Evolutionary conservation across 2,113 vertebrate species (phyloP).

Genomic region (Nycticorax nycticorax): DNA sequence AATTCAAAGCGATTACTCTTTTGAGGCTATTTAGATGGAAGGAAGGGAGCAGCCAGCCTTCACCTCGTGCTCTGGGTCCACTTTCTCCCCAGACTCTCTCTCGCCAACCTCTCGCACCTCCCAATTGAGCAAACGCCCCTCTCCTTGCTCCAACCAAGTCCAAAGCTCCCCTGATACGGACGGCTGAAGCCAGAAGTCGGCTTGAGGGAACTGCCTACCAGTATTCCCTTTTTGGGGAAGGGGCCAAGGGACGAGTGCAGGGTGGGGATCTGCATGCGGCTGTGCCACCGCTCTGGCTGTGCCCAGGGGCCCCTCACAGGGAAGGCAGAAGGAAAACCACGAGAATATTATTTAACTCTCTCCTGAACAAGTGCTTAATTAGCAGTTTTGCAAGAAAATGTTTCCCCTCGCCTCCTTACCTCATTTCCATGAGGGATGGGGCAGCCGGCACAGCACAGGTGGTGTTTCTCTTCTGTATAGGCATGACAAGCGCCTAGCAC

Average conservation of each 20-base stretch:
- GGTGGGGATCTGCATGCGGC: not conserved
- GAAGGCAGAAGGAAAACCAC: not conserved
- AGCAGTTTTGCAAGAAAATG: not conserved
- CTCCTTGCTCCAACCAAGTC: not conserved
- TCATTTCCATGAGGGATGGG: not conserved
- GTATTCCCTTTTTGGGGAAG: not conserved
- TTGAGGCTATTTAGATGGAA: not conserved
- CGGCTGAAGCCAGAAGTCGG: not conserved
- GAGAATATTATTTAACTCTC: not conserved
- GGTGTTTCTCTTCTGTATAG: rapidly evolving
- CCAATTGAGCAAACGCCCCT: rapidly evolving
- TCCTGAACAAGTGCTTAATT: not conserved
- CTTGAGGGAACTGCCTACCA: not conserved
- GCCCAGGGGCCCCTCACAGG: not conserved
- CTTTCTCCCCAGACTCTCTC: not conserved
- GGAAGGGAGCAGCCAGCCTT: not conserved
- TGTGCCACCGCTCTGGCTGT: not conserved
- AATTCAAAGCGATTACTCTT: not conserved
- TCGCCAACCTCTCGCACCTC: not conserved
- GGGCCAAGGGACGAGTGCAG: not conserved
- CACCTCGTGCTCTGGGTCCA: not conserved
- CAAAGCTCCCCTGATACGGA: rapidly evolving
- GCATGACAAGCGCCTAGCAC: not conserved
- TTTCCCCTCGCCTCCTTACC: not conserved
- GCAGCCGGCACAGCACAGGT: not conserved